Conservation (phyloP, 2,888 invertebrate species). For the Eilema griseolum region DNA sequence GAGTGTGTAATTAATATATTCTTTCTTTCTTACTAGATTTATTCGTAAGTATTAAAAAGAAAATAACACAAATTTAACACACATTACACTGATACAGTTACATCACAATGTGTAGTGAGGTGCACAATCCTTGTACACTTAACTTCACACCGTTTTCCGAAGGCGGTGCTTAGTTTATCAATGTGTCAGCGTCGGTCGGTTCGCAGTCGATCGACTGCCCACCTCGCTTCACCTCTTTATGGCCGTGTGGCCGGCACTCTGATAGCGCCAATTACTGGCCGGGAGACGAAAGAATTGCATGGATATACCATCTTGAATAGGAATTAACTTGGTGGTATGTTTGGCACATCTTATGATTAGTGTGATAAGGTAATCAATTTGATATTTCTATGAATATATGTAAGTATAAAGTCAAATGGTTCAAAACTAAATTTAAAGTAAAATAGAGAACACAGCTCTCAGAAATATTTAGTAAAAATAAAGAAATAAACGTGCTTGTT, state of each 20-base stretch:
- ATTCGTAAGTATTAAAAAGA: not conserved
- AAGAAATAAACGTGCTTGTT: too few relatives aligned
- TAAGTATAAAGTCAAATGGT: too few relatives aligned
- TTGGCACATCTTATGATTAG: too few relatives aligned
- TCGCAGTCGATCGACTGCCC: constrained; percentile 69
- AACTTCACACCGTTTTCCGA: constrained; percentile 16
- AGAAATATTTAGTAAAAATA: too few relatives aligned
- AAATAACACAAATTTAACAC: not conserved
- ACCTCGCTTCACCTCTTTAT: constrained; percentile 82
- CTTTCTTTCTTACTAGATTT: too few relatives aligned
- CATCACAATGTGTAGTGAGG: constrained; percentile 9
- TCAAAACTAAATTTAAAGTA: too few relatives aligned
- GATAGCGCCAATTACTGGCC: constrained; percentile 80
- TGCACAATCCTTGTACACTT: constrained; percentile 15
- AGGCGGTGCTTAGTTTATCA: constrained; percentile 18
- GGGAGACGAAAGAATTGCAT: constrained; percentile 43
- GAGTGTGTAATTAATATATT: too few relatives aligned
- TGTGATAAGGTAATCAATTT: too few relatives aligned
- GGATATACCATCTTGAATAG: constrained; percentile 49
- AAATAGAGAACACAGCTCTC: too few relatives aligned
- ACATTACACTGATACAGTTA: not conserved
- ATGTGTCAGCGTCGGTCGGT: constrained; percentile 39
- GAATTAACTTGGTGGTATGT: too few relatives aligned
- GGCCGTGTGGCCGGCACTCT: constrained; percentile 69
- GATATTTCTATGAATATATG: too few relatives aligned